Percentiles rank a stretch among this genome's conserved stretches.
Conservation (phyloP, 2,888 invertebrate species). For the Drosophila siamana region DNA sequence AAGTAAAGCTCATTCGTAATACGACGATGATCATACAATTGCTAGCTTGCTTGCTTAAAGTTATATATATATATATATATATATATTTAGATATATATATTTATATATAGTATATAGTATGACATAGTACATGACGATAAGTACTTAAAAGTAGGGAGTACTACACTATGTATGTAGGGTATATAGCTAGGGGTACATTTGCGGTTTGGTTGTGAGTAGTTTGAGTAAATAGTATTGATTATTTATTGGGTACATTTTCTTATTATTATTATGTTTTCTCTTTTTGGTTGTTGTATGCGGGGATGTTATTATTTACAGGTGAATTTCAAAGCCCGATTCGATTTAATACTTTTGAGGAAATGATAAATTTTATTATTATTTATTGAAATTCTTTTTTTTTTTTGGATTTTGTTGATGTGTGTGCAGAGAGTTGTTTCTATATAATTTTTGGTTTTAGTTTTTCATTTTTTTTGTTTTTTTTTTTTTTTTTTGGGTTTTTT, state of each 20-base stretch:
- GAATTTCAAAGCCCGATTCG: slow-evolving; percentile 50
- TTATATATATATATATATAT: slow-evolving; percentile 27
- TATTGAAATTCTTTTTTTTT: slow-evolving; percentile 2
- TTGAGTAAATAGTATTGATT: slow-evolving; percentile 30
- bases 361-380: slow-evolving; percentile 31
- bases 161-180: slow-evolving; percentile 20
- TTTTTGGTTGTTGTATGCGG: slow-evolving; percentile 43
- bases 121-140: slow-evolving; percentile 46
- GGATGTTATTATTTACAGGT: slow-evolving; percentile 74
- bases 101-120: slow-evolving; percentile 27
- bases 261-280: slow-evolving; percentile 4
- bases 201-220: slow-evolving; percentile 39
- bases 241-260: slow-evolving; percentile 17
- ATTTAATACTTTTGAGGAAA: slow-evolving; percentile 20
- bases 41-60: slow-evolving; percentile 3
- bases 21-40: slow-evolving; percentile 19
- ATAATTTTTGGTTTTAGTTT: slow-evolving; percentile 16
- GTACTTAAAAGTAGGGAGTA: slow-evolving; percentile 33
- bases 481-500: slow-evolving; percentile 49
- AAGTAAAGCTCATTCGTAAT: slow-evolving; percentile 21
- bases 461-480: slow-evolving; percentile 21
- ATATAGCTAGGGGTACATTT: slow-evolving; percentile 37
- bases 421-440: slow-evolving; percentile 40
- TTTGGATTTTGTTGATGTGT: slow-evolving; percentile 38
- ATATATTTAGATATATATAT: slow-evolving; percentile 27